Evolutionary conservation across 1,140 invertebrate species (phyloP).

Genomic region (Geopemphigus sp.): DNA sequence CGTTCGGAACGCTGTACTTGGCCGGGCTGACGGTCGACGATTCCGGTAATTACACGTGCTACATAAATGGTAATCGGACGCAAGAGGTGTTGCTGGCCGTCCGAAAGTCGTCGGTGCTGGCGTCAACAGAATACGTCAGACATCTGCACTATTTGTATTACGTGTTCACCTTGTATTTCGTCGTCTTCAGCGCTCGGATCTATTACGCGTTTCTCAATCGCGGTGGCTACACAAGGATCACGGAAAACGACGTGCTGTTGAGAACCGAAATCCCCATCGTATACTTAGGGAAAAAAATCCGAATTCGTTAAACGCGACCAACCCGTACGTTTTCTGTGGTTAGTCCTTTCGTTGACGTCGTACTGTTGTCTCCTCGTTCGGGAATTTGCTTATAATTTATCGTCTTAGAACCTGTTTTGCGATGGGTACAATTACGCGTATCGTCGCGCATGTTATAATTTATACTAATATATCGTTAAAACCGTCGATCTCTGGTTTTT

Average conservation of each 20-base stretch:
- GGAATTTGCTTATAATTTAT: no score
- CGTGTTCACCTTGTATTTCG: background rate
- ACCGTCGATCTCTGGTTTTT: no score
- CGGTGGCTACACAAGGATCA: background rate
- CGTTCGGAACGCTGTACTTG: conserved; percentile 22
- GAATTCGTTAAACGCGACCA: conserved; percentile 12
- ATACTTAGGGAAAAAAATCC: conserved; percentile 3
- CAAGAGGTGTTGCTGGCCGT: conserved; percentile 25
- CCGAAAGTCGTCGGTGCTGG: background rate
- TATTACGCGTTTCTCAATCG: conserved; percentile 15
- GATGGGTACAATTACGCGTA: no score
- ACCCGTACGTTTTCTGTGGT: no score
- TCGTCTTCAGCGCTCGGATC: conserved; percentile 22
- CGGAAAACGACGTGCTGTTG: background rate
- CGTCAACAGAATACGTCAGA: background rate
- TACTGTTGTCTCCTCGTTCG: no score
- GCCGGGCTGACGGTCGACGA: background rate
- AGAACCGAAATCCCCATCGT: background rate
- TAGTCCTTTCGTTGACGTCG: no score
- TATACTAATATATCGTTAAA: no score
- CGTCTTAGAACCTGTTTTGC: no score
- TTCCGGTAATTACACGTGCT: conserved; percentile 40
- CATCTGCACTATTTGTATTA: conserved; percentile 22
- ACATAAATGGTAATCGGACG: conserved; percentile 11
- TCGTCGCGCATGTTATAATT: no score